Conservation (phyloP, 1,140 invertebrate genomes). For the Drosophila lacteicornis region DNA sequence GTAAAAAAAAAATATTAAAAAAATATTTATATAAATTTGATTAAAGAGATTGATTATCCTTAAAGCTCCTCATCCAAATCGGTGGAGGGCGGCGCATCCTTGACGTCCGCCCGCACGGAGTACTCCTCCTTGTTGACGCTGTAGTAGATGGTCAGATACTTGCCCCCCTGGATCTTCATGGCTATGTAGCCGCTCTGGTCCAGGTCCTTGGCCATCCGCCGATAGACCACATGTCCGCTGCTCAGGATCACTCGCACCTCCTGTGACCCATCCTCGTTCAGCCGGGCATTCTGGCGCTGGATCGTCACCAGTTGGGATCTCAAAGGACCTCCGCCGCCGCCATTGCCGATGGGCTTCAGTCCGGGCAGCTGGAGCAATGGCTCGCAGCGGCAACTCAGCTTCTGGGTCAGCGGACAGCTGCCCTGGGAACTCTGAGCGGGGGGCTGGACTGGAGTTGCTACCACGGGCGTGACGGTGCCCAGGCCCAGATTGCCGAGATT, state of each 20-base stretch:
- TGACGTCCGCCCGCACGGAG: slow-evolving; percentile 65
- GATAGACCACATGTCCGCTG: slow-evolving; percentile 68
- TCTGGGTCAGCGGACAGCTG: slow-evolving; percentile 61
- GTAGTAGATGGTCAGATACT: slow-evolving; percentile 69
- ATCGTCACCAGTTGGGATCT: slow-evolving; percentile 50
- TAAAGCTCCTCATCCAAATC: slow-evolving; percentile 51
- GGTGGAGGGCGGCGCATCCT: slow-evolving; percentile 35
- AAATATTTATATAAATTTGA: background rate
- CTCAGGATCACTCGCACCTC: slow-evolving; percentile 63
- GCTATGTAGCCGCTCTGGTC: slow-evolving; percentile 60
- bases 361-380: slow-evolving; percentile 45
- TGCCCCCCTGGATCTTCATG: slow-evolving; percentile 47
- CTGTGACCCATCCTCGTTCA: slow-evolving; percentile 62
- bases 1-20: background rate
- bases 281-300: slow-evolving; percentile 52
- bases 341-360: slow-evolving; percentile 17
- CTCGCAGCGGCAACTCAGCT: slow-evolving; percentile 72
- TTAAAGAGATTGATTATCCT: background rate
- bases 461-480: slow-evolving; percentile 41
- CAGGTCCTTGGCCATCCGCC: slow-evolving; percentile 37
- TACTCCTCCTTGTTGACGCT: slow-evolving; percentile 72
- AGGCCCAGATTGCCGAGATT: slow-evolving; percentile 63
- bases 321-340: background rate
- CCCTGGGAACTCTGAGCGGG: background rate
- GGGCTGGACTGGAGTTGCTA: background rate